A percentile compares a stretch with the other conserved stretches of the same genome.
Evolutionary conservation across 1,140 invertebrate species (phyloP).

Genomic region (Daktulosphaira vitifoliae): DNA sequence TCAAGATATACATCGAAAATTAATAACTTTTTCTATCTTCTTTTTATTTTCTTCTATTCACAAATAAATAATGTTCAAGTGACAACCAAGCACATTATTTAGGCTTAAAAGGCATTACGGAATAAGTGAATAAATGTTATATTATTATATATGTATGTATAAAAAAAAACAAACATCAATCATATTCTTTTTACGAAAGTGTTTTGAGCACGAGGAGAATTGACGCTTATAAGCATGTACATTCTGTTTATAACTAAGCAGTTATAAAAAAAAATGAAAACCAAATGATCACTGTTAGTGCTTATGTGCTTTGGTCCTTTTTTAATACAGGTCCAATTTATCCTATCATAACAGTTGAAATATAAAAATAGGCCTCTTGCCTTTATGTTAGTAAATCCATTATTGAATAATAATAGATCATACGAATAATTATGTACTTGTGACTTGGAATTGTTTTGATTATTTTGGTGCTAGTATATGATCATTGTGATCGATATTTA

Average conservation of each 20-base stretch:
- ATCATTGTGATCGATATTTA: no score
- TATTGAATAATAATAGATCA: no score
- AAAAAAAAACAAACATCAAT: slow-evolving; percentile 13
- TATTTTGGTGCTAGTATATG: no score
- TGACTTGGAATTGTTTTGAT: no score
- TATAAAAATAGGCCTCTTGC: slow-evolving; percentile 1
- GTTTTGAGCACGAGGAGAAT: no score
- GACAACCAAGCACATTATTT: slow-evolving; percentile 15
- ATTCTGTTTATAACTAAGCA: no score
- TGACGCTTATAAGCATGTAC: no score
- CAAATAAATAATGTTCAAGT: slow-evolving; percentile 8
- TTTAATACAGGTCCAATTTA: neutral
- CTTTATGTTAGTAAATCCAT: neutral
- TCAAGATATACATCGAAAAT: neutral
- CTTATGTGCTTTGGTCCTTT: no score
- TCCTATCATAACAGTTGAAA: slow-evolving; percentile 14
- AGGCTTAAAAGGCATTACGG: slow-evolving; percentile 8
- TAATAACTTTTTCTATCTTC: neutral
- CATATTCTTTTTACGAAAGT: neutral
- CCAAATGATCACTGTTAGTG: no score
- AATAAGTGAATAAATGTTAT: neutral
- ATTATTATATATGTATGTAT: no score
- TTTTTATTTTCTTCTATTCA: neutral
- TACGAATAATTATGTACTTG: no score
- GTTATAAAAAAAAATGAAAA: no score